phyloP scores from a whole-genome alignment of 2,888 invertebrate species.

The Plagodis pulveraria region DNA sequence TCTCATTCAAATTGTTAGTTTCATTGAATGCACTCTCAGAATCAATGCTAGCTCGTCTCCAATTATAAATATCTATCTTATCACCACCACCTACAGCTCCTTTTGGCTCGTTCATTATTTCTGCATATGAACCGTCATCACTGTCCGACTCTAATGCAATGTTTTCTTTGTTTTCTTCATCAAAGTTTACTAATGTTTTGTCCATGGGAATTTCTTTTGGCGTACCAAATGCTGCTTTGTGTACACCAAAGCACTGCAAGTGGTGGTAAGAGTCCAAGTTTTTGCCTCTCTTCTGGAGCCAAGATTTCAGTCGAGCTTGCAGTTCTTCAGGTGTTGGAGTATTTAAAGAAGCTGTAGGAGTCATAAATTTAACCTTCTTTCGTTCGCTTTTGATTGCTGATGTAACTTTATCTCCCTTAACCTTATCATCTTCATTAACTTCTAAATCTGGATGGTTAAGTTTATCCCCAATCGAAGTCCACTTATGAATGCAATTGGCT shows the following conservation, averaged over 20 bases:
- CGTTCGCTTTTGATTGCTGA: constrained; percentile 74
- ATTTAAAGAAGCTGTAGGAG: constrained; percentile 60
- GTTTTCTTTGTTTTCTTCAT: constrained; percentile 83
- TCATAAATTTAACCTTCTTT: constrained; percentile 72
- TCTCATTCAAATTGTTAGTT: constrained; percentile 43
- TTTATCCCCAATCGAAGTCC: constrained; percentile 73
- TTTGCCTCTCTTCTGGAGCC: constrained; percentile 82
- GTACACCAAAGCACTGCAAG: constrained; percentile 81
- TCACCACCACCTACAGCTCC: constrained; percentile 25
- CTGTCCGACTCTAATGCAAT: constrained; percentile 69
- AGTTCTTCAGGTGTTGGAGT: constrained; percentile 73
- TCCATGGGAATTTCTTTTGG: constrained; percentile 7
- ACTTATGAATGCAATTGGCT: constrained; percentile 69
- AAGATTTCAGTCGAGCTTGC: constrained; percentile 70
- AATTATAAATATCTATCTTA: constrained; percentile 47
- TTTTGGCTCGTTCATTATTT: constrained; percentile 58
- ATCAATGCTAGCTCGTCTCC: constrained; percentile 61
- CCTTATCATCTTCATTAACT: constrained; percentile 60
- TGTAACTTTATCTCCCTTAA: constrained; percentile 56
- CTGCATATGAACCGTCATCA: constrained; percentile 68
- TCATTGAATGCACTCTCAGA: constrained; percentile 66
- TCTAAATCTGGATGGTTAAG: constrained; percentile 59
- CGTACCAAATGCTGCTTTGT: constrained; percentile 38
- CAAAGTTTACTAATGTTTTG: constrained; percentile 41
- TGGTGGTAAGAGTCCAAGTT: constrained; percentile 77